Evolutionary conservation across 2,888 invertebrate genomes (phyloP).

Genomic region (Hipparchia sbordonii): DNA sequence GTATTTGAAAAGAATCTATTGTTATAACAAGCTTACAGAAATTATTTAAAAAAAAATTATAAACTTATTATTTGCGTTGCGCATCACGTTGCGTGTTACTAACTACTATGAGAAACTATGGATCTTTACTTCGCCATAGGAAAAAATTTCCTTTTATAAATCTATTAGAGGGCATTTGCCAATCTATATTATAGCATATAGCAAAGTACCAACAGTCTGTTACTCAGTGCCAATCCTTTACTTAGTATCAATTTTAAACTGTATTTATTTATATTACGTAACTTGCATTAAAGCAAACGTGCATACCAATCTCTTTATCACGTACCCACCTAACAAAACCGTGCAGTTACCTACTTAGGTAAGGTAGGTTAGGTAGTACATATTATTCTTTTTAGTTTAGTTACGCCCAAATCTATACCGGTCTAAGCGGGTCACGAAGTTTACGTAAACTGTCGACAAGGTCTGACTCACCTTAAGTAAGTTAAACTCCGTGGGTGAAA

Average conservation of each 20-base stretch:
- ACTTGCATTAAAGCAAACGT: background rate
- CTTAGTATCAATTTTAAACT: background rate
- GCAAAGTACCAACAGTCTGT: too few relatives aligned
- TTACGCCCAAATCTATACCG: constrained; percentile 16
- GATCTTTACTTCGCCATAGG: too few relatives aligned
- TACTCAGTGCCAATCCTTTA: too few relatives aligned
- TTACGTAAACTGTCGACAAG: constrained; percentile 51
- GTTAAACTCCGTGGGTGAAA: constrained; percentile 56
- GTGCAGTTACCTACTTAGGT: background rate
- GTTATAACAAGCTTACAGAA: too few relatives aligned
- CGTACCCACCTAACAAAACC: background rate
- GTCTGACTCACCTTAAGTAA: constrained; percentile 40
- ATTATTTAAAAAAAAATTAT: too few relatives aligned
- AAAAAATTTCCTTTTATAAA: too few relatives aligned
- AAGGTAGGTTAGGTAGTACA: background rate
- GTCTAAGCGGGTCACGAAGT: constrained; percentile 51
- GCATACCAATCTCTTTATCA: background rate
- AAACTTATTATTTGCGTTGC: too few relatives aligned
- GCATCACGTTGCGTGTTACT: too few relatives aligned
- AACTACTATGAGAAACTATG: too few relatives aligned
- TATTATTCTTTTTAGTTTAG: constrained; percentile 10
- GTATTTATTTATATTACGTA: background rate
- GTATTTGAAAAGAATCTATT: too few relatives aligned
- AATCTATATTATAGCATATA: too few relatives aligned
- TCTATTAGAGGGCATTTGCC: too few relatives aligned